A percentile compares a stretch with the other conserved stretches of the same genome.
These are phyloP conservation scores for Cheumatopsyche charites DNA, from an alignment of 1,140 invertebrate genomes.

Conservation along the genomic window DNA sequence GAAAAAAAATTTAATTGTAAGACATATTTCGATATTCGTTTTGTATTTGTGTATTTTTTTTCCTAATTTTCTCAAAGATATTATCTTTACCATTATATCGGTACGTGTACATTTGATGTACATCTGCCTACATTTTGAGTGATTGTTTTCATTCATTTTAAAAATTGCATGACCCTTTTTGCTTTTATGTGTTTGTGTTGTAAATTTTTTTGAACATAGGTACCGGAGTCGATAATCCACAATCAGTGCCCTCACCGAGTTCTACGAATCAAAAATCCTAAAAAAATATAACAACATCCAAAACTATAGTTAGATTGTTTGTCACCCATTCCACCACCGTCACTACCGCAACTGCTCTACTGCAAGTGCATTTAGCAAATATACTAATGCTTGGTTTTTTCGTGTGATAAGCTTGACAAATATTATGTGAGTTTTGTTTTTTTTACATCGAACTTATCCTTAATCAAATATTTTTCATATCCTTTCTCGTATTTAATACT, in stretches of 20 bases:
- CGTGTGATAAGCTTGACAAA: conserved; percentile 47
- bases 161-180: conserved; percentile 30
- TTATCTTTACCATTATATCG: too few species aligned
- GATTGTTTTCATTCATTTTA: not conserved
- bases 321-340: conserved; percentile 41
- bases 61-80: too few species aligned
- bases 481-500: not conserved
- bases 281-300: conserved; percentile 31
- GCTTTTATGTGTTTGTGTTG: conserved; percentile 49
- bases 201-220: conserved; percentile 42
- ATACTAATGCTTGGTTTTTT: conserved; percentile 48
- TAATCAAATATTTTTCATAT: conserved; percentile 11
- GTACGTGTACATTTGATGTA: too few species aligned
- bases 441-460: not conserved
- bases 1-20: too few species aligned
- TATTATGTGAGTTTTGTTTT: conserved; percentile 47
- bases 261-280: conserved; percentile 46
- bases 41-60: too few species aligned
- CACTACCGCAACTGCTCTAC: conserved; percentile 28
- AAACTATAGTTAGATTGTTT: conserved; percentile 32
- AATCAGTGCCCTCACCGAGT: conserved; percentile 37
- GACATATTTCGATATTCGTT: too few species aligned
- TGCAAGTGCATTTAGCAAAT: conserved; percentile 44
- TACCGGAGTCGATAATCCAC: conserved; percentile 42
- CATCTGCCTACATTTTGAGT: too few species aligned